Percentiles rank a stretch among this genome's conserved stretches.
Conservation (phyloP, 1,140 invertebrate genomes). For the Trachymyrmex septentrionalis region DNA sequence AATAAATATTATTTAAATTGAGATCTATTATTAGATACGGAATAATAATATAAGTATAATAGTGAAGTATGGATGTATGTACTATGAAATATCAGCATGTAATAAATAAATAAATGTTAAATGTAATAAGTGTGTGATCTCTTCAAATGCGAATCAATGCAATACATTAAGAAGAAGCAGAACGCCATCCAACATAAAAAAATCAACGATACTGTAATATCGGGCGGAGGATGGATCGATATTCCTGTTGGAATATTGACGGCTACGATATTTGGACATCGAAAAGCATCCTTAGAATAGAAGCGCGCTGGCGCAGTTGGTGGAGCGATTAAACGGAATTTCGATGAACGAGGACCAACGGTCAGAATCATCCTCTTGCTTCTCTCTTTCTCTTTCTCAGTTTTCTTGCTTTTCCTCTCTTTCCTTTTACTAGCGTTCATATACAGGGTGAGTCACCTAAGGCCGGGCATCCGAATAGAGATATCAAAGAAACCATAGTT, state of each 20-base stretch:
- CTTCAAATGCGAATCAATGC: neutral
- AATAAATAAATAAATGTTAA: neutral
- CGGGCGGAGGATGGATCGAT: slow-evolving; percentile 17
- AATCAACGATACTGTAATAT: slow-evolving; percentile 44
- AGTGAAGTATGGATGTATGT: neutral
- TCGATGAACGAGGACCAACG: slow-evolving; percentile 62
- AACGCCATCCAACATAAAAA: neutral
- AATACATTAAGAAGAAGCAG: slow-evolving; percentile 21
- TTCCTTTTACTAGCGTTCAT: slow-evolving; percentile 10
- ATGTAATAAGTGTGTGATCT: neutral
- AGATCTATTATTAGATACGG: neutral
- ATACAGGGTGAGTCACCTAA: neutral
- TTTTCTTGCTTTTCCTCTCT: slow-evolving; percentile 11
- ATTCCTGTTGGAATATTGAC: slow-evolving; percentile 49
- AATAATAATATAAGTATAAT: neutral
- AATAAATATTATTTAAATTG: neutral
- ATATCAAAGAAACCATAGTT: too few relatives aligned
- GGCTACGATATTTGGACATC: slow-evolving; percentile 20
- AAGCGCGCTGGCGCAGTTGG: slow-evolving; percentile 31
- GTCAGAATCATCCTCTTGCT: slow-evolving; percentile 51
- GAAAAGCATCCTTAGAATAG: slow-evolving; percentile 47
- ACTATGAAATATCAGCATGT: neutral
- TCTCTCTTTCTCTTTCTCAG: neutral
- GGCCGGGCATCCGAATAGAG: too few relatives aligned
- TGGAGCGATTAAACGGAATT: slow-evolving; percentile 72